These are phyloP conservation scores for Tympanuchus pallidicinctus DNA, from an alignment of 2,113 vertebrate genomes.

Conservation along the genomic window DNA sequence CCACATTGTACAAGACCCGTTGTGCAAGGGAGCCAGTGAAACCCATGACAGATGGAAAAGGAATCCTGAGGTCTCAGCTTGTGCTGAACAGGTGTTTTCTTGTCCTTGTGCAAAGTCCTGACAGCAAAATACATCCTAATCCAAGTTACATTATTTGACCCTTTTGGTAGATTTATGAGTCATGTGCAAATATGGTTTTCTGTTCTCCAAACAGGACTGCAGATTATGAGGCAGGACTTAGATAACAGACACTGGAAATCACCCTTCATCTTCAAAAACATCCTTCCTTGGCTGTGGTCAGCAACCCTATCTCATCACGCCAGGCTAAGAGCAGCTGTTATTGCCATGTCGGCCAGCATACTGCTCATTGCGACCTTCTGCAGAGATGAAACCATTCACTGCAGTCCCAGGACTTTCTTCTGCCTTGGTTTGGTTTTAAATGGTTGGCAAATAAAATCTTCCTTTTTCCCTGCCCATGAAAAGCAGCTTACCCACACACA, in stretches of 20 bases:
- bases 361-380: neutral
- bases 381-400: neutral
- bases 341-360: neutral
- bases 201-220: neutral
- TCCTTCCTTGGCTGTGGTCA: neutral
- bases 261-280: neutral
- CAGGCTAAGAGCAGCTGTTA: neutral
- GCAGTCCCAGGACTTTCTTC: neutral
- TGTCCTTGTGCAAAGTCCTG: neutral
- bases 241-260: neutral
- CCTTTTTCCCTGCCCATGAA: no score
- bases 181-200: neutral
- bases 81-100: neutral
- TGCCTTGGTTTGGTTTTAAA: neutral
- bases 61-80: neutral
- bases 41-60: neutral
- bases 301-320: neutral
- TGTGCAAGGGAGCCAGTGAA: neutral
- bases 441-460: neutral
- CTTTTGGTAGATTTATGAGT: neutral
- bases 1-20: neutral
- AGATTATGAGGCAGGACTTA: neutral
- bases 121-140: neutral
- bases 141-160: neutral
- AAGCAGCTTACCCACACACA: neutral